A percentile compares a stretch with the other conserved stretches of the same genome.
These are phyloP conservation scores for Pasiphila rectangulata DNA, from an alignment of 2,888 invertebrate genomes.

Conservation along the genomic window DNA sequence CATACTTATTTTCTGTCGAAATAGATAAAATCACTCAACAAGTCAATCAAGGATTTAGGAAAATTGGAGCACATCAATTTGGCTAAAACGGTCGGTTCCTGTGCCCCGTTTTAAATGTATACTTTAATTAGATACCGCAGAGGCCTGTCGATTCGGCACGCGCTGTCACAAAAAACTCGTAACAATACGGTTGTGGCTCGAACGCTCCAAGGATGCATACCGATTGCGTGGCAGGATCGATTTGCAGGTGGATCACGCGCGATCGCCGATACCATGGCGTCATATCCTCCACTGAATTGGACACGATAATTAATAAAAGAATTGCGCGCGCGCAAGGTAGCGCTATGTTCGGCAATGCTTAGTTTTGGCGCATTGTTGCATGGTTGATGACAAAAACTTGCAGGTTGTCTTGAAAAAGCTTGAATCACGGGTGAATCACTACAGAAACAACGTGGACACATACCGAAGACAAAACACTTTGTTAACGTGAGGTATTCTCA, in stretches of 20 bases:
- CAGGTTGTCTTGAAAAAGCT: slow-evolving; percentile 19
- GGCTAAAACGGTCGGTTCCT: slow-evolving; percentile 37
- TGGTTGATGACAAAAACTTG: slow-evolving; percentile 22
- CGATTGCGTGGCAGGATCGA: slow-evolving; percentile 60
- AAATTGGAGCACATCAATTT: slow-evolving; percentile 34
- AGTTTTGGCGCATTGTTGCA: slow-evolving; percentile 62
- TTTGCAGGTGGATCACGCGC: slow-evolving; percentile 75
- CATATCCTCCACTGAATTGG: slow-evolving; percentile 77
- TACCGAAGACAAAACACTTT: too few relatives aligned
- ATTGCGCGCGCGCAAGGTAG: slow-evolving; percentile 64
- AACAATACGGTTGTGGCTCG: slow-evolving; percentile 57
- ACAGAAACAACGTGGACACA: slow-evolving; percentile 26
- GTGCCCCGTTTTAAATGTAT: slow-evolving; percentile 40
- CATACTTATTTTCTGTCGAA: slow-evolving; percentile 17
- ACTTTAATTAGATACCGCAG: slow-evolving; percentile 34
- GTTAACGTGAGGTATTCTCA: too few relatives aligned
- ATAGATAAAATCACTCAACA: slow-evolving; percentile 12
- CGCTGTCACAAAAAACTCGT: slow-evolving; percentile 31
- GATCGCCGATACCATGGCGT: slow-evolving; percentile 66
- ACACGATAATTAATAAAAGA: slow-evolving; percentile 76
- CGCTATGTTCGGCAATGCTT: slow-evolving; percentile 68
- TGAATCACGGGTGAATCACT: slow-evolving; percentile 34
- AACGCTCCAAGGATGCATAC: slow-evolving; percentile 69
- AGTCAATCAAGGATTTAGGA: slow-evolving; percentile 15
- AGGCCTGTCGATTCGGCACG: slow-evolving; percentile 43